Evolutionary conservation across 2,797 vertebrate species (phyloP).

Genomic region (Spatula clypeata): DNA sequence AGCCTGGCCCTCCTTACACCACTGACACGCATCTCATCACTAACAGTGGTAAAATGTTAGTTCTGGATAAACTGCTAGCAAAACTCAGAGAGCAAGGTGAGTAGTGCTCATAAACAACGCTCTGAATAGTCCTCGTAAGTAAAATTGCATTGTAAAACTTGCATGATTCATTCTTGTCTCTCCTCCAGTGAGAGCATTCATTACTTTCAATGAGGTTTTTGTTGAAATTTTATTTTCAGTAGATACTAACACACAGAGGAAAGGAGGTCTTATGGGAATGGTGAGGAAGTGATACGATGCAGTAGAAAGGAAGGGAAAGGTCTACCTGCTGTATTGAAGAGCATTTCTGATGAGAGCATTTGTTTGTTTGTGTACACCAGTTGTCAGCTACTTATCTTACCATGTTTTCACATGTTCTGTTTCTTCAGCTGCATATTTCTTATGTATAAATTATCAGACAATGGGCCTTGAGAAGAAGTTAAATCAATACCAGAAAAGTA

Average conservation of each 20-base stretch:
- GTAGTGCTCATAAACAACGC: not conserved
- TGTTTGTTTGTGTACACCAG: not conserved
- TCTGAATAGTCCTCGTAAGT: fast-evolving
- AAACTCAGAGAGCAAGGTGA: conserved; percentile 88
- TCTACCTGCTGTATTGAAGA: not conserved
- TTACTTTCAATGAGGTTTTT: not conserved
- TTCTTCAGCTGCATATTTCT: not conserved
- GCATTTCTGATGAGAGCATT: not conserved
- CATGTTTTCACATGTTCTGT: not conserved
- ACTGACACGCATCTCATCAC: conserved; percentile 88
- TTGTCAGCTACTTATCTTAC: not conserved
- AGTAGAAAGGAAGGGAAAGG: not conserved
- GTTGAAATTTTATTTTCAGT: not conserved
- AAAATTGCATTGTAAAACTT: not conserved
- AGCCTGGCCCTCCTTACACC: conserved; percentile 88
- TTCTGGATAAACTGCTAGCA: conserved; percentile 86
- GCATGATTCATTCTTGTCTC: not conserved
- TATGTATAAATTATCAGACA: not conserved
- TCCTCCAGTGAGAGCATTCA: not conserved
- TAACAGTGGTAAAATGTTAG: conserved; percentile 89
- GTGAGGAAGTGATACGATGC: not conserved
- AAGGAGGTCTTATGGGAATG: not conserved
- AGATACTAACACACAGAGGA: not conserved
- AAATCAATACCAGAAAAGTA: not conserved
- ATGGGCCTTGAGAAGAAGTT: not conserved